These are phyloP conservation scores for Arctia plantaginis DNA, from an alignment of 2,888 invertebrate species.

Conservation along the genomic window DNA sequence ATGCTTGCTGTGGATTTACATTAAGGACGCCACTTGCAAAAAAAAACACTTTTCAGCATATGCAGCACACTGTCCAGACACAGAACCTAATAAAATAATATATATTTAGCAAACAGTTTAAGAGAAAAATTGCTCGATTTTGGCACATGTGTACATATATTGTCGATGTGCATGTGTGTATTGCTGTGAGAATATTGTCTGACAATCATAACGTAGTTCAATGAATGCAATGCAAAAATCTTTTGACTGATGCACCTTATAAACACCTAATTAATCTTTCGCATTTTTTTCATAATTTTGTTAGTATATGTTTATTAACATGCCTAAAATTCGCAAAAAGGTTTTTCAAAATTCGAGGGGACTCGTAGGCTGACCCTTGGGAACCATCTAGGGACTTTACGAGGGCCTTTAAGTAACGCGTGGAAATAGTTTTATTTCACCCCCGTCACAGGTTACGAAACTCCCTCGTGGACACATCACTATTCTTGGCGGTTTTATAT, in stretches of 20 bases:
- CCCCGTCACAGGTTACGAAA: slow-evolving; percentile 31
- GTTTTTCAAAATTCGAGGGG: slow-evolving; percentile 30
- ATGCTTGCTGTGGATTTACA: too few species aligned
- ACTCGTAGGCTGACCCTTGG: slow-evolving; percentile 47
- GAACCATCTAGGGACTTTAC: slow-evolving; percentile 60
- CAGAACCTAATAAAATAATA: too few species aligned
- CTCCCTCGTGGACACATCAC: slow-evolving; percentile 12
- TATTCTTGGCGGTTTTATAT: slow-evolving; percentile 21
- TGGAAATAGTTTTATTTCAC: slow-evolving; percentile 63
- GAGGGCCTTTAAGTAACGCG: slow-evolving; percentile 61
- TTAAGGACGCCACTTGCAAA: too few species aligned
- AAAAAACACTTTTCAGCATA: too few species aligned
- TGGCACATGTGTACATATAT: too few species aligned
- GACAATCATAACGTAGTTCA: neutral
- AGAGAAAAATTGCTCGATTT: too few species aligned
- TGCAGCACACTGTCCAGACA: too few species aligned
- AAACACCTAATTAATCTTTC: neutral
- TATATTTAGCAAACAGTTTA: too few species aligned
- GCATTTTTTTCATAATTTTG: neutral
- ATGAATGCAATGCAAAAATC: neutral
- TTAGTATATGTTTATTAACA: neutral
- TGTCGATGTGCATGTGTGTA: too few species aligned
- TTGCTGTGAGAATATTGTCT: neutral
- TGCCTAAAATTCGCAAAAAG: slow-evolving; percentile 22
- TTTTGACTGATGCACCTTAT: neutral